Base-by-base conservation (phyloP, 2,113 vertebrate genomes). In the Sardina pilchardus region DNA sequence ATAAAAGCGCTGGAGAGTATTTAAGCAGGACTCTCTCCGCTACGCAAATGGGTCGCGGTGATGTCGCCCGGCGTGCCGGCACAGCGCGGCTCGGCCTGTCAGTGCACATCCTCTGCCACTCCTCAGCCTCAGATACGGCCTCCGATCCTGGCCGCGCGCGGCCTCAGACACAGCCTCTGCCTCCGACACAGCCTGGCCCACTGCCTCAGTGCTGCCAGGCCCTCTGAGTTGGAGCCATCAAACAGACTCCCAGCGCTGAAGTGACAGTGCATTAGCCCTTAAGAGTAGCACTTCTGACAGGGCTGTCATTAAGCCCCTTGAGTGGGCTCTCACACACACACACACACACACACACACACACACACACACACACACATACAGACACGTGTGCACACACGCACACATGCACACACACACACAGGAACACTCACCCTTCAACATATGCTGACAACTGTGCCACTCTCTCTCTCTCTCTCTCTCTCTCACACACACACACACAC, bases 281-380 rank as follows among this genome's bases (percentile, higher is more conserved):
- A 71, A 71, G 63, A 71, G 63, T 71, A 71, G 7, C 63, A 71
- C 63, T 71, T 34, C 63, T 71, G 63, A 71, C 63, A 71, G 83
- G 59, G 83, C 71, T 71, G 59, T 83, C 82, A 63, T 59, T 63
- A 83, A 53, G 71, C 39, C 83, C 59, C 44, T 19, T 75, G 59
- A 84, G 83, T 71, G 43, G 45, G 43, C 42, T 30, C 63, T 71
- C 63, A 34, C 26, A 12, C 63, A 34, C 63, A 9, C 59, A 30
- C 59, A 26, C 63, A 71, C 26, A 71, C 26, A 34, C 26, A 14
- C 26, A 71, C 63, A 26, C n/a, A 71, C 63, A 71, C 63, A 71
- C 82, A 85, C 50, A 67, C 84, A 84, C 88, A 17, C 24, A 80
- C 42, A 87, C 81, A 83, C 83, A 87, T 56, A 80, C 81, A 81